Evolutionary conservation across 2,797 vertebrate species (phyloP).

Genomic region (Phaenicophaeus curvirostris): DNA sequence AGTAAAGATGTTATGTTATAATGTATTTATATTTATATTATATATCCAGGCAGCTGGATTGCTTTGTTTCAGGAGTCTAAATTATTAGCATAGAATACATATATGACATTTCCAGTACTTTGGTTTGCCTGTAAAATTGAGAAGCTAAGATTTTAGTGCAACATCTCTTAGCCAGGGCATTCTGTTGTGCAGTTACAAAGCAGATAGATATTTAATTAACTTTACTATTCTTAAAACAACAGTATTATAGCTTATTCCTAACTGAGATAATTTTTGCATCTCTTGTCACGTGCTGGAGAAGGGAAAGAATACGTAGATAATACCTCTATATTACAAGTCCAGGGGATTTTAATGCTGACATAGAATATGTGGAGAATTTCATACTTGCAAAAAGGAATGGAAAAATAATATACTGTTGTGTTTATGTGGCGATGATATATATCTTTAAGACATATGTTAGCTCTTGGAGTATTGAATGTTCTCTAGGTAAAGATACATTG

Average conservation of each 20-base stretch:
- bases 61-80: not conserved
- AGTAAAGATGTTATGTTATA: not conserved
- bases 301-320: not conserved
- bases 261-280: not conserved
- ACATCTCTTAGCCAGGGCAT: not conserved
- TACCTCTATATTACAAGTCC: not conserved
- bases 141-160: not conserved
- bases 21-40: too few relatives aligned
- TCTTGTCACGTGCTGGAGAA: not conserved
- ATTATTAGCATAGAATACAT: not conserved
- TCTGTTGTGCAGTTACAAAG: not conserved
- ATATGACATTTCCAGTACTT: not conserved
- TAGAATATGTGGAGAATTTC: conserved; percentile 57
- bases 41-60: not conserved
- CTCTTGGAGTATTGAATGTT: conserved; percentile 45
- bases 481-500: conserved; percentile 46
- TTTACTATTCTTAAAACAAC: not conserved
- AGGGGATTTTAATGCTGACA: conserved; percentile 15
- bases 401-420: conserved; percentile 56
- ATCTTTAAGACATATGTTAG: conserved; percentile 54
- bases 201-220: not conserved
- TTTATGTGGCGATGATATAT: conserved; percentile 55
- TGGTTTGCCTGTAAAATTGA: not conserved
- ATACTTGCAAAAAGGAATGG: conserved; percentile 49
- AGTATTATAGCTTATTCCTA: not conserved